These are phyloP conservation scores for Pardosa pseudoannulata DNA, from an alignment of 2,888 invertebrate genomes.

Conservation along the genomic window DNA sequence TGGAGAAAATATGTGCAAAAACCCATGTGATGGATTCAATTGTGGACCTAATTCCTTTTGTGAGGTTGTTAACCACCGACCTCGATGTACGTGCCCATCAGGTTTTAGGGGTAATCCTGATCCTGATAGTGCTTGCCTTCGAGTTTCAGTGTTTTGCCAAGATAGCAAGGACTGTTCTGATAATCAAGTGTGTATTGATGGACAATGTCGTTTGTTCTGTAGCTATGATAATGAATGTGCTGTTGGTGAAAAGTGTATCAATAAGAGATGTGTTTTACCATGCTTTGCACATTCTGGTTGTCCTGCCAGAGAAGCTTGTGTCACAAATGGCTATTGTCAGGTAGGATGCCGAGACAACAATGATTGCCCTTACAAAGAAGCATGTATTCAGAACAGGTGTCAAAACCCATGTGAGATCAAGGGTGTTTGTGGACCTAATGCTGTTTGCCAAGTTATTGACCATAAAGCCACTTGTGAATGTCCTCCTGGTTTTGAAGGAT, in stretches of 20 bases:
- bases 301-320: slow-evolving; percentile 86
- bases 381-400: slow-evolving; percentile 91
- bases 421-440: slow-evolving; percentile 89
- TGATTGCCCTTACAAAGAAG: slow-evolving; percentile 86
- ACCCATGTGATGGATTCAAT: slow-evolving; percentile 81
- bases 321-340: slow-evolving; percentile 85
- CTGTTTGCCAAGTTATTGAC: slow-evolving; percentile 82
- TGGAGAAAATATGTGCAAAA: slow-evolving; percentile 78
- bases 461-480: slow-evolving; percentile 76
- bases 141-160: slow-evolving; percentile 83
- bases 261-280: slow-evolving; percentile 87
- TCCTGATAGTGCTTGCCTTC: slow-evolving; percentile 84
- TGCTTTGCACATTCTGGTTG: slow-evolving; percentile 90
- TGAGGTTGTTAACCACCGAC: slow-evolving; percentile 82
- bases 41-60: slow-evolving; percentile 91
- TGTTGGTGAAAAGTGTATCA: slow-evolving; percentile 86
- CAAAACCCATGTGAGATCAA: slow-evolving; percentile 87
- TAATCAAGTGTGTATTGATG: slow-evolving; percentile 87
- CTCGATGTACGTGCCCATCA: slow-evolving; percentile 90
- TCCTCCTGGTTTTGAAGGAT: slow-evolving; percentile 76
- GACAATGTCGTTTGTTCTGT: slow-evolving; percentile 90
- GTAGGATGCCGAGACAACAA: slow-evolving; percentile 90
- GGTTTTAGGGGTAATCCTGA: slow-evolving; percentile 83
- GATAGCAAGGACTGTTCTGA: slow-evolving; percentile 85
- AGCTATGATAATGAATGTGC: slow-evolving; percentile 87